Conservation (phyloP, 2,113 vertebrate species). For the Psittacula cyanocephala region DNA sequence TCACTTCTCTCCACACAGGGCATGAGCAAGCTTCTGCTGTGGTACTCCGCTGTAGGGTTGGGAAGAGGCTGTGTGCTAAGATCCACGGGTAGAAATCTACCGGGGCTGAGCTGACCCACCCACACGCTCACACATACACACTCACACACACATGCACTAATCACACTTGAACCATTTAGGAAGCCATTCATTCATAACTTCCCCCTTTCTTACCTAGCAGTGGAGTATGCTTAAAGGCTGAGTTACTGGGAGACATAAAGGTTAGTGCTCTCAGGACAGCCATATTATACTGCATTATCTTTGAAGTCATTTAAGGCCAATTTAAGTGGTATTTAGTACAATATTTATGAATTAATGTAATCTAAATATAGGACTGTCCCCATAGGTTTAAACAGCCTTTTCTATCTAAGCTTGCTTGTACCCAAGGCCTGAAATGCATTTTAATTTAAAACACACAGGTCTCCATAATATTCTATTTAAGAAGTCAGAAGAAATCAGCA, state of each 20-base stretch:
- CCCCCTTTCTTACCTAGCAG: constrained; percentile 53
- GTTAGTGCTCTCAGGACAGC: constrained; percentile 81
- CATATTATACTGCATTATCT: constrained; percentile 81
- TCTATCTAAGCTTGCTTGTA: constrained; percentile 60
- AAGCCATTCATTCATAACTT: constrained; percentile 78
- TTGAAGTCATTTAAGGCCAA: constrained; percentile 81
- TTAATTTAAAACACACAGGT: constrained; percentile 69
- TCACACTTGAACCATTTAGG: constrained; percentile 63
- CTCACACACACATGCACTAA: background rate
- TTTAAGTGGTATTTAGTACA: constrained; percentile 82
- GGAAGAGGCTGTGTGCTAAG: background rate
- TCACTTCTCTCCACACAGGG: background rate
- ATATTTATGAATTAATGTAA: constrained; percentile 85
- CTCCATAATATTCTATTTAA: constrained; percentile 65
- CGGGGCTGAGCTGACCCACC: constrained; percentile 4
- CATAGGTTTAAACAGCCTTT: constrained; percentile 68
- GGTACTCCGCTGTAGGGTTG: constrained; percentile 13
- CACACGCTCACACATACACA: background rate
- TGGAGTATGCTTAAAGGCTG: constrained; percentile 70
- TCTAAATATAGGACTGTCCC: constrained; percentile 77
- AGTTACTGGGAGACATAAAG: constrained; percentile 77
- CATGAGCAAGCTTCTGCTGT: background rate
- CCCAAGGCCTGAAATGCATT: constrained; percentile 44
- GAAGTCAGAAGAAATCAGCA: constrained; percentile 64
- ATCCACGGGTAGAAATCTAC: background rate